Percentiles rank a stretch among this genome's conserved stretches.
phyloP scores from a whole-genome alignment of 35 echinoderm and acorn worm species.

The Anneissia japonica region DNA sequence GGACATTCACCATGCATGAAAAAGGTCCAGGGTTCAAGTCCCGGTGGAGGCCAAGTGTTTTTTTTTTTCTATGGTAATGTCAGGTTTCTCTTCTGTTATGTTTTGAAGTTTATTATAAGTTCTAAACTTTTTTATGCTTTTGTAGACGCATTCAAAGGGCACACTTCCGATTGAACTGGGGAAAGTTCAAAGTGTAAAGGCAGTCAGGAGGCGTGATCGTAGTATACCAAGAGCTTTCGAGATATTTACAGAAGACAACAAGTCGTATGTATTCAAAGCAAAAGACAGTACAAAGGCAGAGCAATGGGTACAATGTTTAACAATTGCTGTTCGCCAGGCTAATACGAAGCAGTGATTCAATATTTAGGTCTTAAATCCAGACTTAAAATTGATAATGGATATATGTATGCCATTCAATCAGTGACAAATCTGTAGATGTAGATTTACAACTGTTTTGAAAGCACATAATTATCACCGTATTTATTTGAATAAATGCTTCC shows the following conservation, averaged over 20 bases:
- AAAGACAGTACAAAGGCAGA: conserved; percentile 86
- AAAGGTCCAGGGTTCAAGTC: too few relatives aligned
- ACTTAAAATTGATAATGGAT: too few relatives aligned
- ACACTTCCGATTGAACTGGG: conserved; percentile 81
- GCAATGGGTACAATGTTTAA: conserved; percentile 99
- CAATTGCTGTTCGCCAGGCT: conserved; percentile 69
- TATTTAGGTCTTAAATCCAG: too few relatives aligned
- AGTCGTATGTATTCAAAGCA: conserved; percentile 94
- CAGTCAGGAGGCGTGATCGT: conserved; percentile 68
- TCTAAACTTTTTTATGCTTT: conserved; percentile 6
- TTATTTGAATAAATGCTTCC: too few relatives aligned
- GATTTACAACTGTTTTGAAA: too few relatives aligned
- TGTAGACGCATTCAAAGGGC: conserved; percentile 40
- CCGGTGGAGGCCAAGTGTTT: too few relatives aligned
- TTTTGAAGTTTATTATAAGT: neutral
- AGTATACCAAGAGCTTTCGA: conserved; percentile 96
- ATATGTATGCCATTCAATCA: too few relatives aligned
- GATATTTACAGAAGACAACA: conserved; percentile 94
- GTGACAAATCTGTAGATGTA: too few relatives aligned
- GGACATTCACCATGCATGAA: too few relatives aligned
- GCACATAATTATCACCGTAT: too few relatives aligned
- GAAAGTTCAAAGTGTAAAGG: conserved; percentile 94
- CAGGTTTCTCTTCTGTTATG: neutral
- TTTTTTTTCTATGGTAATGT: too few relatives aligned
- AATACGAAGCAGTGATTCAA: neutral